Evolutionary conservation across 2,797 vertebrate genomes (phyloP).

Genomic region (Megalops cyprinoides): DNA sequence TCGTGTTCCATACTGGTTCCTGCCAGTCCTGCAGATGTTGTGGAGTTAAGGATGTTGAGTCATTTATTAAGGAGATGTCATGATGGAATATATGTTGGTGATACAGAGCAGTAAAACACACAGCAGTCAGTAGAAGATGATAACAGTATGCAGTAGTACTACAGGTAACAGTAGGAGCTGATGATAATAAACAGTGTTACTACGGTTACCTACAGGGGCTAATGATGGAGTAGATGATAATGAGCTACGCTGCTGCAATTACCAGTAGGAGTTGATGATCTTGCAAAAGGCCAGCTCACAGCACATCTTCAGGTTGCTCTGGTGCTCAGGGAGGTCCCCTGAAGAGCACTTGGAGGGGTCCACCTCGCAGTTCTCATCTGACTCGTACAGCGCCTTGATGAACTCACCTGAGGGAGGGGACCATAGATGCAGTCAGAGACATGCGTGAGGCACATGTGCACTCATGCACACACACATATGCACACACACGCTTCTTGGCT

Average conservation of each 20-base stretch:
- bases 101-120: not conserved
- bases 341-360: constrained; percentile 92
- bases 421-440: not conserved
- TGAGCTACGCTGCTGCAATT: constrained; percentile 43
- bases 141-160: not conserved
- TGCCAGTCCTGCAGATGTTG: not conserved
- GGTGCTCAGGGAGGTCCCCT: constrained; percentile 88
- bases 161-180: too few species aligned
- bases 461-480: too few species aligned
- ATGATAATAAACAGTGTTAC: too few species aligned
- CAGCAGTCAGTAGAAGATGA: not conserved
- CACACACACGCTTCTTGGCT: not conserved
- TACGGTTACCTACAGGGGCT: not conserved
- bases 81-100: not conserved
- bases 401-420: constrained; percentile 84
- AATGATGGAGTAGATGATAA: not conserved
- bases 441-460: not conserved
- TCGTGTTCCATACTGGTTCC: not conserved
- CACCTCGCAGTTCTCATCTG: constrained; percentile 98
- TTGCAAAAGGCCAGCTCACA: constrained; percentile 99
- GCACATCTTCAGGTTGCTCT: constrained; percentile 99
- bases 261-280: constrained; percentile 98
- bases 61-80: not conserved
- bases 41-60: not conserved
- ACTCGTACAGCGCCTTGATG: constrained; percentile 97